Evolutionary conservation across 2,888 invertebrate genomes (phyloP), one percentile per base, ranked within the genome.

Genomic region (Drosophila robusta): DNA sequence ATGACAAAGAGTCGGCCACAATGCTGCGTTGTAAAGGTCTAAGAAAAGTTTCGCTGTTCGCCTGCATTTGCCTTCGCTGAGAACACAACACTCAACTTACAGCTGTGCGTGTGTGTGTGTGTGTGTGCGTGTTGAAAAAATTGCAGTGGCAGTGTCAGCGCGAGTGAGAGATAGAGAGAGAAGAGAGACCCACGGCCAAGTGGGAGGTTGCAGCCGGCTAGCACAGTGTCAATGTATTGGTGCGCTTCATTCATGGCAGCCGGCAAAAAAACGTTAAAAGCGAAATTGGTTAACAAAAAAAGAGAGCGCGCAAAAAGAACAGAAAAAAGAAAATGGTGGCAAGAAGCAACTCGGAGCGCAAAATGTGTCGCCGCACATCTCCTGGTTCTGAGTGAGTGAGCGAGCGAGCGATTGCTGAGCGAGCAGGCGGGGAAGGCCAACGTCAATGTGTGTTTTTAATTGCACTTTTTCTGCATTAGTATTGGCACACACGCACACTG

Each of bases 191-290:
- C 52, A 55, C 54, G 52, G 63, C 57, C 57, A 72, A 82, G 82
- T 79, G 82, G 78, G 79, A 82, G 80, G 76, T 45, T 58, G 60
- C 62, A 71, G 89, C 89, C 83, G 83, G 83, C 87, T 79, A 70
- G 58, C 51, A 45, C 32, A 36, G 24, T 51, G 18, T 49, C 29
- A 22, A 22, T 51, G 86, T 87, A 39, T 82, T 66, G 56, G 88
- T 79, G 70, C 56, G 86, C 81, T 87, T 87, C 86, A 89, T 86
- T 86, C 86, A 87, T 87, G 78, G 85, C 72, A 80, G 82, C 86
- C 83, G 89, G 87, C 85, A 84, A 78, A 83, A 77, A 87, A 81
- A 78, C 78, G 83, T 86, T 85, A 89, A 89, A 89, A 87, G 89
- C 87, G 89, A 87, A 87, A 87, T 87, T 87, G 85, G 74, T 74